Evolutionary conservation across 2,797 vertebrate genomes (phyloP), one percentile per base, ranked within the genome.

Genomic region (Cynopterus sphinx): DNA sequence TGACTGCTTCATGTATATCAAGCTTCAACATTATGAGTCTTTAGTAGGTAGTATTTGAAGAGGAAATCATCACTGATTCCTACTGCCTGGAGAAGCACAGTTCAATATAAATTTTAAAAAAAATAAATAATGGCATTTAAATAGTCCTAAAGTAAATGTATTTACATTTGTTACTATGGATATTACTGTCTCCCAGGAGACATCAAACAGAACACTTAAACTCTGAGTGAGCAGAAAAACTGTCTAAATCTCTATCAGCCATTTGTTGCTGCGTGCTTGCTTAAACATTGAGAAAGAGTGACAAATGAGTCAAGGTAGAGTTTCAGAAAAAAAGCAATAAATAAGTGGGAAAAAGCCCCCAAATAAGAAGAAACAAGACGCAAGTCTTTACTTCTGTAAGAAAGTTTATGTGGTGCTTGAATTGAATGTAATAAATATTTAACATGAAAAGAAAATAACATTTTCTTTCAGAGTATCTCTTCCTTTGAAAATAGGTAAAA

Each of bases 121-220:
- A 33, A 33, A 33, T 33, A 65, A 51, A 57, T 86, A 65, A 77
- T 67, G 71, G 33, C 73, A 43, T 70, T 88, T 93, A 65, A 92
- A 85, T 53, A 61, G 53, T 41, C 70, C 79, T 92, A 81, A 87
- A 96, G 84, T 97, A 93, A 96, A 53, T 77, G 85, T 61, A 89
- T 93, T 95, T 94, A 87, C 87, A 36, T 93, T 65, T 89, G 81
- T 93, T 93, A 85, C 79, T 95, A 89, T 96, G 95, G 94, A 17
- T 91, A 59, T 67, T 87, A 31, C 57, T 77, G 41, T 91, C 49
- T 92, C 92, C 71, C 83, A 51, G 86, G 78, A 91, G 92, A 97
- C 77, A 53, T 71, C 70, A 93, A 78, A 94, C 39, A 91, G 71
- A 96, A 75, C 77, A 75, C 59, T 92, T 89, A 49, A 77, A 65